Percentiles rank a stretch among this genome's conserved stretches.
These are phyloP conservation scores for Helostoma temminkii DNA, from an alignment of 2,797 vertebrate species.

Conservation along the genomic window DNA sequence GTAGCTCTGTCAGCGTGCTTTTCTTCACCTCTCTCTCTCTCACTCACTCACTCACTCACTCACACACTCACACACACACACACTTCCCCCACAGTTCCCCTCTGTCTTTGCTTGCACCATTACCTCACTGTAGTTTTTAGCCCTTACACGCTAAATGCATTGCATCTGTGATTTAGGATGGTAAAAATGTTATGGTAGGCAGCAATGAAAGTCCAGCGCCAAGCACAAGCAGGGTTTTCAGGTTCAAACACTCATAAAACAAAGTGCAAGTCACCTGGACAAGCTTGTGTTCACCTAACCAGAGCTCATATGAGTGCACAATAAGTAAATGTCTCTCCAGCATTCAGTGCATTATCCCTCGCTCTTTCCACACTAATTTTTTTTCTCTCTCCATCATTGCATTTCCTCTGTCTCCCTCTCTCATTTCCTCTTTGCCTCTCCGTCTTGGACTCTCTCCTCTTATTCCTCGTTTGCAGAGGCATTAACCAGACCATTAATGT, in stretches of 20 bases:
- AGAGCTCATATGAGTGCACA: slow-evolving; percentile 33
- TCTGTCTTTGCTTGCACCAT: slow-evolving; percentile 54
- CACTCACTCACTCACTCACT: slow-evolving; percentile 17
- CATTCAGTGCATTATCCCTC: not conserved
- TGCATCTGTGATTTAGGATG: slow-evolving; percentile 70
- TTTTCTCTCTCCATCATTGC: slow-evolving; percentile 41
- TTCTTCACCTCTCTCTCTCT: slow-evolving; percentile 35
- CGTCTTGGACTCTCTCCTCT: slow-evolving; percentile 48
- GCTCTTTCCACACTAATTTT: slow-evolving; percentile 8
- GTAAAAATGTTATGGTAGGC: slow-evolving; percentile 54
- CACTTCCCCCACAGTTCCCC: slow-evolving; percentile 26
- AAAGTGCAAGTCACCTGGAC: slow-evolving; percentile 49
- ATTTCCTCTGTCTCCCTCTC: slow-evolving; percentile 59
- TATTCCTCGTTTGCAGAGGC: slow-evolving; percentile 67
- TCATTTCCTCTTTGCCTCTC: slow-evolving; percentile 62
- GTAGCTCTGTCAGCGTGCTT: slow-evolving; percentile 52
- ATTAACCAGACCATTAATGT: slow-evolving; percentile 80
- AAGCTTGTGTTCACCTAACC: slow-evolving; percentile 3
- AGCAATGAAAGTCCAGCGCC: slow-evolving; percentile 44
- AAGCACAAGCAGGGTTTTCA: slow-evolving; percentile 26
- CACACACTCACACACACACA: slow-evolving; percentile 2
- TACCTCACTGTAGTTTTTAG: slow-evolving; percentile 67
- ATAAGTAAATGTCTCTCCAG: slow-evolving; percentile 21
- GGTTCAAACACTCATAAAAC: slow-evolving; percentile 22
- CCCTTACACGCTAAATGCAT: slow-evolving; percentile 54